A percentile compares a stretch with the other conserved stretches of the same genome.
These are phyloP conservation scores for Coelopa pilipes DNA, from an alignment of 2,888 invertebrate species.

Conservation along the genomic window DNA sequence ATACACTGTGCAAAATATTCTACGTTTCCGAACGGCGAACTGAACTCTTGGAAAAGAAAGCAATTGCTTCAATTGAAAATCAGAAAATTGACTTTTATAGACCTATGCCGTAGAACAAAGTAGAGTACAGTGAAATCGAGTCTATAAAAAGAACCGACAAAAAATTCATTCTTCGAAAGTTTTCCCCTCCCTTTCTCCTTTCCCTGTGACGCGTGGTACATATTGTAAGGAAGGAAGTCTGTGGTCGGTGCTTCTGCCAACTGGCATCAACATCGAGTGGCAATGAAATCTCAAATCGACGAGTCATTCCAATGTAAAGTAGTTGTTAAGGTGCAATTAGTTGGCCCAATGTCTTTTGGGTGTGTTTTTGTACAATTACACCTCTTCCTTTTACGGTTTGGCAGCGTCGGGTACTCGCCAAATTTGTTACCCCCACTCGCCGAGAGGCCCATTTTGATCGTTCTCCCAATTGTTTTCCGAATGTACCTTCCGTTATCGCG, in stretches of 20 bases:
- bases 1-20: no score
- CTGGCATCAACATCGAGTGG: conserved; percentile 22
- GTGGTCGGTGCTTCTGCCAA: conserved; percentile 31
- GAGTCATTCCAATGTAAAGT: neutral
- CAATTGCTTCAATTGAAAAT: conserved; percentile 2
- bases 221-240: conserved; percentile 16
- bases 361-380: no score
- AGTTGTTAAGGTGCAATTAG: no score
- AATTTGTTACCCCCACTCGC: no score
- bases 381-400: no score
- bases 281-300: conserved; percentile 31
- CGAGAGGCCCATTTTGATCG: no score
- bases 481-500: no score
- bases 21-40: no score
- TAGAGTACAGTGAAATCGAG: neutral
- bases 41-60: neutral
- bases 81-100: conserved; percentile 2
- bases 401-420: no score
- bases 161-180: conserved; percentile 19
- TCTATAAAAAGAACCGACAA: conserved; percentile 3
- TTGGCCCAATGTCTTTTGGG: no score
- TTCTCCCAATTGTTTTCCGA: no score
- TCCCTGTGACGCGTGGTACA: neutral
- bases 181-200: conserved; percentile 14
- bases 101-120: neutral